Base-by-base conservation (phyloP, 2,113 vertebrate genomes). In the Hemichromis elongatus region DNA sequence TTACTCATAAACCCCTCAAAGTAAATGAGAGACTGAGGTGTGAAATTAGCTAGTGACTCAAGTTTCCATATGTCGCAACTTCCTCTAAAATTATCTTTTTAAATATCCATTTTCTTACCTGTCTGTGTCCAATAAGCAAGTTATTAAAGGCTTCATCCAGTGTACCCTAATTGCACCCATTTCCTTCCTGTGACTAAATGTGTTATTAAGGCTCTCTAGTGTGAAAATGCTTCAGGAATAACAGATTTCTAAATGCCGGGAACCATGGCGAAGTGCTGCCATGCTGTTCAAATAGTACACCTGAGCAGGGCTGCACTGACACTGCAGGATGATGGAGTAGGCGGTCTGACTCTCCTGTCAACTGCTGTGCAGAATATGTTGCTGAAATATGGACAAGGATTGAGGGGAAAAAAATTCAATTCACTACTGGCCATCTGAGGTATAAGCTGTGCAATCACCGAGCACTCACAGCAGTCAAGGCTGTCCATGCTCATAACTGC, bases 401-500 rank as follows among this genome's bases (percentile, higher is more conserved):
- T 54, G 70, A 80, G 59, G 21, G 54, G 42, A 1, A 70, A 85
- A 77, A 37, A 59, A 52, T 52, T 80, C 6, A 40, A 45, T 86
- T 89, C 80, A 59, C 85, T 53, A 59, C 75, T 85, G 89, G 86
- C 77, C 63, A 86, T 90, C 70, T 79, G 79, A 89, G 79, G 45
- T 78, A 83, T 82, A 83, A 61, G 56, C 89, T 83, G 89, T 86
- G 84, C 87, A 85, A 91, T 81, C 83, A 87, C 68, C 54, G 50
- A 84, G 80, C 90, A 91, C 92, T 92, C 91, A 89, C 81, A 80
- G 84, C 80, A 89, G 92, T 90, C 89, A 86, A 50, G 79, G 82
- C 82, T 91, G 91, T 91, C 90, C 40, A 40, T 83, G 91, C 87
- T 82, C 55, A 91, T 89, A 89, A 84, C 84, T 13, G 11, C 88